Evolutionary conservation across 2,113 vertebrate genomes (phyloP).

Genomic region (Vombatus ursinus): DNA sequence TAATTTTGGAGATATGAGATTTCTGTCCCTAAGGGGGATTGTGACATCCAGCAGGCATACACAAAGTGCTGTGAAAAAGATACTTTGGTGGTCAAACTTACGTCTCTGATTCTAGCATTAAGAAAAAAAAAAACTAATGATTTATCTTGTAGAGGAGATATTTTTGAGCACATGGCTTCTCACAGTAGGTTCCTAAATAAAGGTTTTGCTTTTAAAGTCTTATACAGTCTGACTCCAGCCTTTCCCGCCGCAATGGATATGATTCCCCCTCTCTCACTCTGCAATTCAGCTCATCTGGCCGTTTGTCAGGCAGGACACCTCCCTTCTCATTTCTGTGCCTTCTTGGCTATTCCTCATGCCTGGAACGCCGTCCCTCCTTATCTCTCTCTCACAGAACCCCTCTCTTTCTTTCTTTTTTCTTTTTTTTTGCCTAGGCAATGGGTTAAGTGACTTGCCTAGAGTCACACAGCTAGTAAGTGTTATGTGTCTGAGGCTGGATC

Average conservation of each 20-base stretch:
- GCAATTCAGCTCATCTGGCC: not conserved
- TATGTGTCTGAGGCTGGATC: too few relatives aligned
- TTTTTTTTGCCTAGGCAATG: too few relatives aligned
- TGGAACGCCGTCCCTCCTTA: not conserved
- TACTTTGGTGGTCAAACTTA: not conserved
- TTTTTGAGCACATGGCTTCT: not conserved
- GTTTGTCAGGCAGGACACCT: not conserved
- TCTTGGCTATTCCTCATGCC: not conserved
- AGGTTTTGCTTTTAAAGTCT: not conserved
- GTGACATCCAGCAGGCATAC: not conserved
- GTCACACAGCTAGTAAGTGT: too few relatives aligned
- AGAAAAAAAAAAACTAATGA: conserved; percentile 1
- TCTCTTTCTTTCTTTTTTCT: not conserved
- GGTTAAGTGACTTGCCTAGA: too few relatives aligned
- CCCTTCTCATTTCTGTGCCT: not conserved
- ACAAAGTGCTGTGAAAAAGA: not conserved
- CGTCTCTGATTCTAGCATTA: not conserved
- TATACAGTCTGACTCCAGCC: not conserved
- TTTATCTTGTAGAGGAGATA: not conserved
- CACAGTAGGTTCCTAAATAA: not conserved
- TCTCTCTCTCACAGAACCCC: not conserved
- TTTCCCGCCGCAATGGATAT: not conserved
- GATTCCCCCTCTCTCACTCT: not conserved
- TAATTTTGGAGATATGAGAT: not conserved
- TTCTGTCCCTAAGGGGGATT: not conserved